Evolutionary conservation across 2,888 invertebrate species (phyloP).

Genomic region (Plebejus anna): DNA sequence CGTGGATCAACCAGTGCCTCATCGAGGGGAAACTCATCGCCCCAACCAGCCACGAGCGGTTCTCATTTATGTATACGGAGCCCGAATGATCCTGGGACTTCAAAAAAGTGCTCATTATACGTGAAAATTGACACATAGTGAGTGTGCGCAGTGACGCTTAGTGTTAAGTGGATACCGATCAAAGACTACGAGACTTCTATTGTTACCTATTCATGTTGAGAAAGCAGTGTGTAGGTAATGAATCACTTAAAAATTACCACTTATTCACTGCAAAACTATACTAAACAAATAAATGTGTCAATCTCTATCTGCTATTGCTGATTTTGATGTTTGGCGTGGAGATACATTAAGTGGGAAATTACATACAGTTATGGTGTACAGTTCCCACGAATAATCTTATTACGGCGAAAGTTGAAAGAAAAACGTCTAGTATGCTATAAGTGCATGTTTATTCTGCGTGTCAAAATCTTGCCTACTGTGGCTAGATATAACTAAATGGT

Average conservation of each 20-base stretch:
- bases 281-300: background rate
- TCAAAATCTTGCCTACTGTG: background rate
- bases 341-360: background rate
- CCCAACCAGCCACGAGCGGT: slow-evolving; percentile 73
- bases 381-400: background rate
- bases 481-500: slow-evolving; percentile 4
- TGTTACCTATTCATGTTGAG: background rate
- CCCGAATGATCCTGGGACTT: slow-evolving; percentile 78
- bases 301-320: background rate
- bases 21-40: slow-evolving; percentile 79
- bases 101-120: slow-evolving; percentile 70
- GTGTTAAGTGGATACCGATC: slow-evolving; percentile 36
- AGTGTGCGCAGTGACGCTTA: slow-evolving; percentile 45
- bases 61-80: slow-evolving; percentile 76
- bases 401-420: background rate
- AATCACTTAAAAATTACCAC: background rate
- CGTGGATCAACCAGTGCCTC: slow-evolving; percentile 85
- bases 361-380: background rate
- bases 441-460: background rate
- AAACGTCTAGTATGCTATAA: background rate
- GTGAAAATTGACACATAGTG: slow-evolving; percentile 69
- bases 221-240: background rate
- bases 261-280: background rate
- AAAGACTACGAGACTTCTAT: background rate
- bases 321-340: background rate